Evolutionary conservation across 2,888 invertebrate species (phyloP).

Genomic region (Oscheius sp.): DNA sequence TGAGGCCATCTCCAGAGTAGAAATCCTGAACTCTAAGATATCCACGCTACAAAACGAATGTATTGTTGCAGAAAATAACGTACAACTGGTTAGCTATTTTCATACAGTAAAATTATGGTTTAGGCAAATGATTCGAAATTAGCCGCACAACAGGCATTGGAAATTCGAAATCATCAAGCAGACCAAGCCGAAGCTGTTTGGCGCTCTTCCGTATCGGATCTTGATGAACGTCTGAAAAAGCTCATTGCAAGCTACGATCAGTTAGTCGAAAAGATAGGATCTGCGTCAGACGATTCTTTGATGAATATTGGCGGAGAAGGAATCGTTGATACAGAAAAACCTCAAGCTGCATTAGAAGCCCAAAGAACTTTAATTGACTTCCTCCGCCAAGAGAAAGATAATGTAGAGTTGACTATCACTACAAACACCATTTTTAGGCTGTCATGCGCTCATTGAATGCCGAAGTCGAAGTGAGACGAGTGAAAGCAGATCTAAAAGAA

Average conservation of each 20-base stretch:
- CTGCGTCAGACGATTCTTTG: neutral
- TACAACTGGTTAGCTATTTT: neutral
- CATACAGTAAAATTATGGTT: neutral
- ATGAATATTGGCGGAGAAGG: conserved; percentile 1
- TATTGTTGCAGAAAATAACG: neutral
- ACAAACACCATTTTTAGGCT: conserved; percentile 29
- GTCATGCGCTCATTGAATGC: conserved; percentile 44
- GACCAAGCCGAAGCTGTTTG: conserved; percentile 10
- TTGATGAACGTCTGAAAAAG: conserved; percentile 34
- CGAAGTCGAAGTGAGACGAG: conserved; percentile 47
- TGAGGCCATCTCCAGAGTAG: neutral
- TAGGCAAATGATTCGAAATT: conserved; percentile 36
- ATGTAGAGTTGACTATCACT: neutral
- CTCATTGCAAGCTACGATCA: conserved; percentile 38
- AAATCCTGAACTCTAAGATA: neutral
- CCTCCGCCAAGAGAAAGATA: conserved; percentile 42
- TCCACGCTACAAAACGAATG: neutral
- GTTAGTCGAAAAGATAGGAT: conserved; percentile 12
- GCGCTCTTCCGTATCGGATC: conserved; percentile 28
- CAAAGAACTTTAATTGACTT: conserved; percentile 37
- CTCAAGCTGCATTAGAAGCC: conserved; percentile 24
- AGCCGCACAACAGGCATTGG: conserved; percentile 29
- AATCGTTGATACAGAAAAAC: conserved; percentile 7
- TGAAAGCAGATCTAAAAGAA: conserved; percentile 44
- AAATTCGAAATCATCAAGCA: conserved; percentile 30